These are phyloP conservation scores for Drosophila barbarae DNA, from an alignment of 2,888 invertebrate species.

Conservation along the genomic window DNA sequence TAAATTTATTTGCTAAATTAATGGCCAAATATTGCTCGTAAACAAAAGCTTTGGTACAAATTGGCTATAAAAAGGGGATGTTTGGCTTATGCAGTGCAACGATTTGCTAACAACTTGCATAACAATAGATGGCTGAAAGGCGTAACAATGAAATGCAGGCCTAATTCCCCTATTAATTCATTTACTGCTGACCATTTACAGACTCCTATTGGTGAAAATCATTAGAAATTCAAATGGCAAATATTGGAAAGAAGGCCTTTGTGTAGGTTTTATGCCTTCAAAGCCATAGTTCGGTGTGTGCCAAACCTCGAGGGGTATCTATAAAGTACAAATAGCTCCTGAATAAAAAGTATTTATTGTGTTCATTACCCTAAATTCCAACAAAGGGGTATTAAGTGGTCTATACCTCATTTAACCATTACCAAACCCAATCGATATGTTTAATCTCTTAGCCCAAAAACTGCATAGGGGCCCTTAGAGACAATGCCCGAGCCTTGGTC, in stretches of 20 bases:
- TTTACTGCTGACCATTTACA: background rate
- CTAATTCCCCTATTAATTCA: background rate
- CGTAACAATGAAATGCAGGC: background rate
- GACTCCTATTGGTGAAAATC: background rate
- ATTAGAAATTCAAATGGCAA: background rate
- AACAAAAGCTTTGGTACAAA: background rate
- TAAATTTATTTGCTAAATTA: background rate
- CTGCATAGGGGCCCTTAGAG: background rate
- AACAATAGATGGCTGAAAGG: background rate
- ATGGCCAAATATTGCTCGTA: background rate
- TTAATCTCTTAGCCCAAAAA: background rate
- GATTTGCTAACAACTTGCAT: background rate
- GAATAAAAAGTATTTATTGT: background rate
- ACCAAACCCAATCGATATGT: background rate
- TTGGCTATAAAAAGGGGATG: background rate
- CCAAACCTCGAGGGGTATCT: background rate
- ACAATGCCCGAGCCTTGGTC: background rate
- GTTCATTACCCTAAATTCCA: background rate
- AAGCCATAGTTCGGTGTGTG: background rate
- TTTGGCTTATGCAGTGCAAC: too few relatives aligned
- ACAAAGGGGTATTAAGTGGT: background rate
- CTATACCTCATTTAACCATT: rapidly evolving
- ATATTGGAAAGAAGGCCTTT: background rate
- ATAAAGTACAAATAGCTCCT: too few relatives aligned
- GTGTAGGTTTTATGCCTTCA: too few relatives aligned